Conservation (phyloP, 2,888 invertebrate species). For the Sclerodermus sp. region DNA sequence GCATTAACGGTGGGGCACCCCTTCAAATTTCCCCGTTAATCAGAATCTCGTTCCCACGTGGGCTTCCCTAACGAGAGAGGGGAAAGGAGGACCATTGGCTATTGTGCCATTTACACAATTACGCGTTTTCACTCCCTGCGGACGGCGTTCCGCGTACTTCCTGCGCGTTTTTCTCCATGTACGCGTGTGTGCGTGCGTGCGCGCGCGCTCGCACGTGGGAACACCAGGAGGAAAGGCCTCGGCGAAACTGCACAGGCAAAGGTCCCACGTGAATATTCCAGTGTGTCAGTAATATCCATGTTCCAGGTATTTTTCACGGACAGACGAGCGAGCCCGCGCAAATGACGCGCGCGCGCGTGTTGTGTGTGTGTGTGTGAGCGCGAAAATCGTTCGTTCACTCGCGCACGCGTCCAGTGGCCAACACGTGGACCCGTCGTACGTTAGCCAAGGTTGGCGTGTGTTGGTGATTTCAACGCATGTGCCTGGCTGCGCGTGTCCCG, state of each 20-base stretch:
- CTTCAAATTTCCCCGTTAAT: slow-evolving; percentile 52
- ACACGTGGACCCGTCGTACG: too few relatives aligned
- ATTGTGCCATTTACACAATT: slow-evolving; percentile 52
- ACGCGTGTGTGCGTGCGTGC: not conserved
- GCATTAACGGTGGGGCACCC: too few relatives aligned
- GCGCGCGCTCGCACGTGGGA: not conserved
- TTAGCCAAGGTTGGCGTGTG: too few relatives aligned
- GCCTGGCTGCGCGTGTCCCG: too few relatives aligned
- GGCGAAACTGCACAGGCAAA: too few relatives aligned
- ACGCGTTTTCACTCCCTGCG: slow-evolving; percentile 43
- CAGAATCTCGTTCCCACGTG: slow-evolving; percentile 47
- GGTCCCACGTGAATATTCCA: too few relatives aligned
- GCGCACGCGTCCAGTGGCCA: too few relatives aligned
- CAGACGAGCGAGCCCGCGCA: too few relatives aligned
- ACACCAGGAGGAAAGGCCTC: slow-evolving; percentile 2
- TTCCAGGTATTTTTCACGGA: too few relatives aligned
- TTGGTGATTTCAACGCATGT: too few relatives aligned
- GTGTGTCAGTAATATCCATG: not conserved
- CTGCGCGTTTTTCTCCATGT: slow-evolving; percentile 5
- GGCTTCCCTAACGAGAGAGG: slow-evolving; percentile 38
- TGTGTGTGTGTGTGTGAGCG: slow-evolving; percentile 19
- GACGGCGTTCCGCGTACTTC: slow-evolving; percentile 12
- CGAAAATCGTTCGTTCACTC: too few relatives aligned
- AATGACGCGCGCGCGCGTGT: slow-evolving; percentile 18
- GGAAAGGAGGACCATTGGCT: slow-evolving; percentile 44